Evolutionary conservation across 1,140 invertebrate species (phyloP), one percentile per base, ranked within the genome.

Genomic region (Thaumatotibia leucotreta): DNA sequence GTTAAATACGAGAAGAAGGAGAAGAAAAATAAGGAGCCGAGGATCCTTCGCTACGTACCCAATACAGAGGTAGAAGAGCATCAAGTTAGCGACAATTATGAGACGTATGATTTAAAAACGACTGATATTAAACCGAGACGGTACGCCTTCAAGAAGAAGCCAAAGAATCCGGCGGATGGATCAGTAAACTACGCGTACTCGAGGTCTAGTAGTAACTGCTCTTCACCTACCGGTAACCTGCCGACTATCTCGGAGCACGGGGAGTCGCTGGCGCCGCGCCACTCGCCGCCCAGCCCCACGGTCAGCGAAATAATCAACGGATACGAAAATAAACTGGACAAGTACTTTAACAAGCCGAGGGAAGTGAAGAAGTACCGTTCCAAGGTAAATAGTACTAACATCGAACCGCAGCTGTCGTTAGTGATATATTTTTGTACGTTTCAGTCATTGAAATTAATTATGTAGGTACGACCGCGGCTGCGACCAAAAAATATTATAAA

Each of bases 131-230:
- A 74, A 24, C 80, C 83, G 5, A 77, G 82, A 24, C 69, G 83
- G 32, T 82, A 88, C 33, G 75, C 80, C 11, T 91, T 87, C 63
- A 82, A 79, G n/a, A 91, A 91, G 69, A 91, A 89, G 50, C 82
- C 85, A 0, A 88, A 84, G 67, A 89, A 91, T 62, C 85, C 85
- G 8, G 62, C 82, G 2, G 88, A 91, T 64, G 88, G 88, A n/a
- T 88, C 88, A 11, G 70, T 86, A 0, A 88, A 91, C 65, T 91
- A 91, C 67, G 79, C 84, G 9, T 85, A 91, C 54, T 91, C 88
- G 9, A 72, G 85, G 14, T 89, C 86, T 0, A 89, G 83, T 49
- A 90, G 88, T 66, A 87, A 81, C 58, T 89, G 84, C 64, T 88
- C 86, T 58, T 91, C 86, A 1, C 85, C 85, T 0, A 82, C 77